These are phyloP conservation scores for Erinaceus europaeus DNA, from an alignment of 2,113 vertebrate species.

Conservation along the genomic window DNA sequence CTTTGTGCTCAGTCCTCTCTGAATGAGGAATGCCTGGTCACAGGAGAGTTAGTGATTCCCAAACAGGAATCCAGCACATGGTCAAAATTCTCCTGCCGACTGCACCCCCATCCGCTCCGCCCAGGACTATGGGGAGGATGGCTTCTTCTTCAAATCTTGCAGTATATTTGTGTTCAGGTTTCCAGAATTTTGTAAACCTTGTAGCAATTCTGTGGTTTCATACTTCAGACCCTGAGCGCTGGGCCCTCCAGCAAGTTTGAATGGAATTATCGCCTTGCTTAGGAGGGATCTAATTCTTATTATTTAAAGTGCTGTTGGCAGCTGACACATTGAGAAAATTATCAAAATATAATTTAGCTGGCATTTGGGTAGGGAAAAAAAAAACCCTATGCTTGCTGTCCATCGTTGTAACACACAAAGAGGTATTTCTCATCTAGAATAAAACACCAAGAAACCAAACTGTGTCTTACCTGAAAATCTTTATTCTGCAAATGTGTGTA, in stretches of 20 bases:
- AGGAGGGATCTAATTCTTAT: conserved; percentile 62
- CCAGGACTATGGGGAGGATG: accelerated
- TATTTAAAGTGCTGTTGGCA: conserved; percentile 67
- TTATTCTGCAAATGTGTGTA: neutral
- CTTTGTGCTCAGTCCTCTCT: neutral
- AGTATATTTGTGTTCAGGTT: neutral
- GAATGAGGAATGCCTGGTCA: neutral
- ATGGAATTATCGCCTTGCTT: conserved; percentile 56
- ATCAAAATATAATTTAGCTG: conserved; percentile 66
- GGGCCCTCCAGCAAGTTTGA: conserved; percentile 39
- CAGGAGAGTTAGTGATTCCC: neutral
- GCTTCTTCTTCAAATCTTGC: accelerated
- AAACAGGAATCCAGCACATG: accelerated
- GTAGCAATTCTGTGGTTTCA: neutral
- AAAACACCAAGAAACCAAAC: neutral
- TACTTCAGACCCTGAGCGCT: neutral
- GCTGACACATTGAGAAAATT: conserved; percentile 66
- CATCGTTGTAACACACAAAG: conserved; percentile 33
- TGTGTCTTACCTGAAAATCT: neutral
- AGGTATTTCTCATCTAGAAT: conserved; percentile 18
- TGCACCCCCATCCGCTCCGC: accelerated
- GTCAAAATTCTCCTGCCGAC: neutral
- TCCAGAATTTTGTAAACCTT: neutral
- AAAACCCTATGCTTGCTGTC: neutral
- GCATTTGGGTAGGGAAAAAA: conserved; percentile 13